Evolutionary conservation across 2,797 vertebrate species (phyloP).

Genomic region (Clarias platycephalus): DNA sequence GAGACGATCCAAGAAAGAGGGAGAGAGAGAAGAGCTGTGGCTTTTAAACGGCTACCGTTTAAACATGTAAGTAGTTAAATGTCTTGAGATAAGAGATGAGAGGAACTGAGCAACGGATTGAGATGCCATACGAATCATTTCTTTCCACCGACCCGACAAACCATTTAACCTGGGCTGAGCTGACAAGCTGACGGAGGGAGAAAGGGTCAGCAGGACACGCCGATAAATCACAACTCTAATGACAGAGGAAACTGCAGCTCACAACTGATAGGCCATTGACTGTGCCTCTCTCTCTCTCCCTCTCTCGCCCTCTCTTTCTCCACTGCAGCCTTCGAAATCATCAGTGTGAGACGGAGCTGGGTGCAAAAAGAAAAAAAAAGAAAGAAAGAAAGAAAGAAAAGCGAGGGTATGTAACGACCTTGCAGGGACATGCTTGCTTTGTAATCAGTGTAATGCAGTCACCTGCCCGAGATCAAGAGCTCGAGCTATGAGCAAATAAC

Average conservation of each 20-base stretch:
- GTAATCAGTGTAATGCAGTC: background rate
- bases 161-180: conserved; percentile 60
- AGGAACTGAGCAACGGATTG: conserved; percentile 36
- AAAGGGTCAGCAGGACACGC: conserved; percentile 51
- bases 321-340: conserved; percentile 16
- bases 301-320: background rate
- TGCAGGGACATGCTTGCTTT: conserved; percentile 1
- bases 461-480: background rate
- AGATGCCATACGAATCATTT: conserved; percentile 47
- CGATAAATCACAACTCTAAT: conserved; percentile 62
- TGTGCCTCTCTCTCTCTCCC: background rate
- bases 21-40: no score
- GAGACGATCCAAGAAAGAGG: background rate
- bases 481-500: background rate
- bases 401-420: conserved; percentile 20
- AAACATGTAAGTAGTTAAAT: background rate
- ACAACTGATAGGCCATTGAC: conserved; percentile 38
- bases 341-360: background rate
- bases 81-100: background rate
- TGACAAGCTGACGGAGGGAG: conserved; percentile 53
- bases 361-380: background rate
- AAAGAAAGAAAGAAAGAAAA: background rate
- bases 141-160: conserved; percentile 14
- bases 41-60: background rate
- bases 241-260: conserved; percentile 41